Conservation (phyloP, 2,888 invertebrate genomes). For the Lordiphosa andalusiaca region DNA sequence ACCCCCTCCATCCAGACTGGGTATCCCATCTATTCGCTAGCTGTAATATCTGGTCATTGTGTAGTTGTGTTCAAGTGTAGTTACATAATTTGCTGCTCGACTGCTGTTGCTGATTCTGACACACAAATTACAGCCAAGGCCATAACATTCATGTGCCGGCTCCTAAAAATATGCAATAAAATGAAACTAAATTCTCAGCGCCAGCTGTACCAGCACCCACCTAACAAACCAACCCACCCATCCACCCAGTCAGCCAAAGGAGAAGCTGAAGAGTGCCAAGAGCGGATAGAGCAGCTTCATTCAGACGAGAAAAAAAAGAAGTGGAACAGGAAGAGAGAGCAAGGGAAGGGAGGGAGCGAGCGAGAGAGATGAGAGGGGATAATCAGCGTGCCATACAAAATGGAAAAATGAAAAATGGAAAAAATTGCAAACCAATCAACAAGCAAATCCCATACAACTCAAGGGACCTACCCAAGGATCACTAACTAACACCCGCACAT, state of each 20-base stretch:
- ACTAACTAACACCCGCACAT: conserved; percentile 49
- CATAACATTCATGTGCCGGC: conserved; percentile 59
- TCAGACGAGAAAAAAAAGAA: conserved; percentile 1
- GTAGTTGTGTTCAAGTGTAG: conserved; percentile 57
- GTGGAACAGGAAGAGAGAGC: background rate
- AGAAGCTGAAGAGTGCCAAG: conserved; percentile 5
- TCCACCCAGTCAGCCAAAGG: background rate
- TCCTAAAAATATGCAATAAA: conserved; percentile 46
- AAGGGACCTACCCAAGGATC: conserved; percentile 44
- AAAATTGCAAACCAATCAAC: conserved; percentile 64
- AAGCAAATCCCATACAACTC: conserved; percentile 67
- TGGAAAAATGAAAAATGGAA: conserved; percentile 15
- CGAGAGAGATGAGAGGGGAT: conserved; percentile 8
- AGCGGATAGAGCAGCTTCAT: conserved; percentile 7
- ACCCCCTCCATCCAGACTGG: background rate
- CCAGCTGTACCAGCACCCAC: conserved; percentile 22
- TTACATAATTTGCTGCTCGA: conserved; percentile 67
- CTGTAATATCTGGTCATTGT: conserved; percentile 52
- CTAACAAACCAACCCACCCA: too few relatives aligned
- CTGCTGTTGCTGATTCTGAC: conserved; percentile 48
- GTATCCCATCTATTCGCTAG: conserved; percentile 12
- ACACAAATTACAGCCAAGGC: conserved; percentile 63
- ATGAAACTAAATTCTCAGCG: conserved; percentile 48
- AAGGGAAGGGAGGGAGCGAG: too few relatives aligned
- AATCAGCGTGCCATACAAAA: conserved; percentile 41